Evolutionary conservation across 2,888 invertebrate genomes (phyloP), one percentile per base, ranked within the genome.

Genomic region (Tenthredo notha): DNA sequence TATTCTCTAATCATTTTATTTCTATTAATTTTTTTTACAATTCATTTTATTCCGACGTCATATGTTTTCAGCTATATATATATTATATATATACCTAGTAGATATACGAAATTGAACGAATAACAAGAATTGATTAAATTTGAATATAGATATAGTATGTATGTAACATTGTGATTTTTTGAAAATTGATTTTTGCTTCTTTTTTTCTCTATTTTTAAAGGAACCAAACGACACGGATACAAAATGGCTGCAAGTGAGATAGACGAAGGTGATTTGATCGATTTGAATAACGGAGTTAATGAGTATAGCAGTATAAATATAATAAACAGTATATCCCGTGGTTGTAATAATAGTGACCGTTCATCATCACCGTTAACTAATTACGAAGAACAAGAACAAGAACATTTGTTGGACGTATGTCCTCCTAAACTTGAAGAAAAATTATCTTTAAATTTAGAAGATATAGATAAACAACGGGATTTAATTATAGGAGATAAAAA

Each of bases 331-430:
- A 87, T 82, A 54, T 50, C 47, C 1, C 29, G 58, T 61, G 12
- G 25, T 61, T 12, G 25, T 21, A 37, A 7, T 37, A 37, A 7
- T 37, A 37, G 37, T 37, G 15, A 25, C 0, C 61, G 61, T 61
- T 61, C 61, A 15, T 61, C 25, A 21, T 86, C 90, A 9, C 88
- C 54, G 7, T 33, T 50, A 33, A 47, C 61, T 5, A 5, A 21
- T 88, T 86, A 89, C 21, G 93, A 93, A n/a, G 93, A 93, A 43
- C 92, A 93, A n/a, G 93, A 93, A 43, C 92, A 92, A 33, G 93
- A 93, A 29, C 93, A 93, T 77, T 88, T 93, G 5, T 87, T 93
- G 54, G 93, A 93, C 85, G 93, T 93, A 0, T 93, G 92, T 77
- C 92, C 92, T 0, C 93, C 93, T 7, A 91, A 92, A 82, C 86